Base-by-base conservation (phyloP, 2,113 vertebrate species). In the Cathartes aura region DNA sequence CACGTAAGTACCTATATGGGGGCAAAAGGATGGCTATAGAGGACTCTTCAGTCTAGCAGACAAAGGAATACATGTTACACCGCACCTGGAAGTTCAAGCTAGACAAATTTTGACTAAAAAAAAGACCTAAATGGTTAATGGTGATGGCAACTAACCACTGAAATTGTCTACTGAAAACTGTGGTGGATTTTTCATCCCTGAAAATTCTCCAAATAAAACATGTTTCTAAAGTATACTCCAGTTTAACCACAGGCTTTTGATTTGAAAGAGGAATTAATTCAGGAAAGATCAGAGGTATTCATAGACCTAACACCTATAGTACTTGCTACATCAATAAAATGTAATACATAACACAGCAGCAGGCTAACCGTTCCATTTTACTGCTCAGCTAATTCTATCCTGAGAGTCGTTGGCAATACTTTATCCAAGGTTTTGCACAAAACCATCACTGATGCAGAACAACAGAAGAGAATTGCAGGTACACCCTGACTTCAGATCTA, bases 261-360 rank as follows among this genome's bases (percentile, higher is more conserved):
- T 92, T 84, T 87, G 82, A 92, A 93, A 92, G 21, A 64, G 29
- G 45, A 87, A 96, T 87, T 79, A 91, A 93, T 63, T 80, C 70
- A 88, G 62, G n/a, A 56, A 83, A 89, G 73, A 82, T 38, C 66
- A 48, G 71, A 82, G 30, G 15, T 32, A 36, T 82, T 93, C 63
- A 59, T 10, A 87, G 78, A 72, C 40, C 45, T 42, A 91, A 80
- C 43, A 50, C 12, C 36, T 95, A 24, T 60, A 38, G 58, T 45
- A 72, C 47, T 89, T 89, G 36, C 45, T 47, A 53, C 20, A 34
- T 72, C 76, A 79, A 22, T 87, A 79, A 87, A 93, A 89, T 45
- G n/a, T 66, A 71, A 72, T 38, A 71, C 48, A 36, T 75, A 89
- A 56, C 32, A 92, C 26, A 89, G 60, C 52, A 92, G 47, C 3